Percentiles rank a stretch among this genome's conserved stretches.
Evolutionary conservation across 2,113 vertebrate genomes (phyloP).

Genomic region (Coptodon bakossiorum): DNA sequence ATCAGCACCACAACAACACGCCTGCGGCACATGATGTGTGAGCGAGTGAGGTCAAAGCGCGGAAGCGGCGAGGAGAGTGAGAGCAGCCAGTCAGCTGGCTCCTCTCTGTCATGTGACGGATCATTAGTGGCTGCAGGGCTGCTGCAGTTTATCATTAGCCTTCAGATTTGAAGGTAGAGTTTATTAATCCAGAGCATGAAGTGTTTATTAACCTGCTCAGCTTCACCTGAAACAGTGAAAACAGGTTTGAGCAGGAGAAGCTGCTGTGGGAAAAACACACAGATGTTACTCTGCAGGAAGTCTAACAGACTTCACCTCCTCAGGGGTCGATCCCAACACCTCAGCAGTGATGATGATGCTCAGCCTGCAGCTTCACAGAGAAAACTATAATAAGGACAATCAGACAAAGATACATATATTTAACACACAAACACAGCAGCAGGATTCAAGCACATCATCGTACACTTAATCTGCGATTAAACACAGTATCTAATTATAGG

Average conservation of each 20-base stretch:
- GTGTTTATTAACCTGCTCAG: background rate
- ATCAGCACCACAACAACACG: background rate
- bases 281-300: background rate
- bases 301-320: background rate
- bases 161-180: accelerated
- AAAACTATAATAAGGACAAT: background rate
- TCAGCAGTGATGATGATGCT: background rate
- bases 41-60: background rate
- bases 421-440: background rate
- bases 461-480: background rate
- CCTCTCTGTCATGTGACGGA: background rate
- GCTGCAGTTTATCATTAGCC: background rate
- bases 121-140: background rate
- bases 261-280: background rate
- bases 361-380: background rate
- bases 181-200: background rate
- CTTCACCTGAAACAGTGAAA: background rate
- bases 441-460: background rate
- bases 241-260: accelerated
- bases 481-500: background rate
- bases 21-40: background rate
- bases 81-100: background rate
- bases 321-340: background rate
- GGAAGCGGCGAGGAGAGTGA: background rate
- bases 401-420: background rate